phyloP scores from a whole-genome alignment of 2,888 invertebrate genomes.

The Agrotis ipsilon region DNA sequence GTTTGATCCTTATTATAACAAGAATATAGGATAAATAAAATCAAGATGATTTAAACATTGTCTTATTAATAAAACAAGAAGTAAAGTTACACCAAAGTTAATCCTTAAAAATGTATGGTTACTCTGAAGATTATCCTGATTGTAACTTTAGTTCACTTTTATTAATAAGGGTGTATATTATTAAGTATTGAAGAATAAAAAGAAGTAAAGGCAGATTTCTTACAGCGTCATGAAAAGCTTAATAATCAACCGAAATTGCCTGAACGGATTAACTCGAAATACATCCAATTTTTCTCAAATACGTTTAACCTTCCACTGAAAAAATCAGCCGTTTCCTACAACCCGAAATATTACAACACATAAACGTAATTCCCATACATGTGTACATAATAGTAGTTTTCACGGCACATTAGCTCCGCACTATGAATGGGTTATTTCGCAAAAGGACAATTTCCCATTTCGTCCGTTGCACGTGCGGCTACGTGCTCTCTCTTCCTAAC shows the following conservation, averaged over 20 bases:
- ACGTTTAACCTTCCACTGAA: slow-evolving; percentile 33
- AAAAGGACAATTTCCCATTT: slow-evolving; percentile 64
- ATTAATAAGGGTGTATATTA: no score
- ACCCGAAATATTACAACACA: slow-evolving; percentile 38
- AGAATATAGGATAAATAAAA: background rate
- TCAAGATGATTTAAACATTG: background rate
- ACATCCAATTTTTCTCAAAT: slow-evolving; percentile 30
- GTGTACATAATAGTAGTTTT: slow-evolving; percentile 55
- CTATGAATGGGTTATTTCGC: slow-evolving; percentile 64
- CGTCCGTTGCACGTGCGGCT: slow-evolving; percentile 60
- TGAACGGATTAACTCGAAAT: slow-evolving; percentile 40
- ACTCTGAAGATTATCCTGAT: no score
- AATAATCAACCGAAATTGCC: slow-evolving; percentile 25
- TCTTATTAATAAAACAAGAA: no score
- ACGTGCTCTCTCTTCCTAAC: slow-evolving; percentile 64
- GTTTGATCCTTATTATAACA: background rate
- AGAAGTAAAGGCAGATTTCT: background rate
- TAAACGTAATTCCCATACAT: slow-evolving; percentile 50
- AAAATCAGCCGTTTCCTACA: slow-evolving; percentile 32
- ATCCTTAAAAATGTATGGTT: no score
- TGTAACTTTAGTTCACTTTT: no score
- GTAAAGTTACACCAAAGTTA: no score
- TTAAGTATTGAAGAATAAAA: background rate
- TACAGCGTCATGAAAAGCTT: background rate
- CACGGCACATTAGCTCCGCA: slow-evolving; percentile 56